Percentiles rank a stretch among this genome's conserved stretches.
These are phyloP conservation scores for Lepidochrysops patricia DNA, from an alignment of 2,888 invertebrate genomes.

Conservation along the genomic window DNA sequence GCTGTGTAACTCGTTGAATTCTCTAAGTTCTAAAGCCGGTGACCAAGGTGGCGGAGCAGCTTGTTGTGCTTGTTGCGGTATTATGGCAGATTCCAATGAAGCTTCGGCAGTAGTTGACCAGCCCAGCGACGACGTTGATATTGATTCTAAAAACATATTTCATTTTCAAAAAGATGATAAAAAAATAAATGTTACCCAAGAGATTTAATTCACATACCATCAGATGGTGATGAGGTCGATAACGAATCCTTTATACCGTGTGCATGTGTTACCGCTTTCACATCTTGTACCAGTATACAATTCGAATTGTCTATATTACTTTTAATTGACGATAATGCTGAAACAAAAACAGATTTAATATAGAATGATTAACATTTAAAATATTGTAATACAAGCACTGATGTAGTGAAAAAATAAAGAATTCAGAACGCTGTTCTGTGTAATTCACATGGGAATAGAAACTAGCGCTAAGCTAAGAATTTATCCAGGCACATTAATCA, in stretches of 20 bases:
- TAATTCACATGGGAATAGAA: not conserved
- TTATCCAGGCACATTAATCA: constrained; percentile 7
- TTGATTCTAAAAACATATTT: constrained; percentile 75
- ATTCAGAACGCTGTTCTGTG: not conserved
- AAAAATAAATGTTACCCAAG: not conserved
- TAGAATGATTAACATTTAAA: constrained; percentile 17
- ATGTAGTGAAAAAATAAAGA: not conserved
- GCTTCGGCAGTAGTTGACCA: constrained; percentile 72
- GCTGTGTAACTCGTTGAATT: constrained; percentile 88
- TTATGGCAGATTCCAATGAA: constrained; percentile 71
- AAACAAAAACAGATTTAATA: constrained; percentile 50
- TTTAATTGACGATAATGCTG: constrained; percentile 93
- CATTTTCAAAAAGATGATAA: not conserved
- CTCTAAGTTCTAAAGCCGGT: constrained; percentile 84
- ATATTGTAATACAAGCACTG: not conserved
- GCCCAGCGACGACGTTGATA: constrained; percentile 64
- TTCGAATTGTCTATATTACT: constrained; percentile 90
- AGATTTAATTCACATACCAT: constrained; percentile 39
- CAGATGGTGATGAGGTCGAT: constrained; percentile 67
- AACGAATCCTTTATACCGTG: constrained; percentile 85
- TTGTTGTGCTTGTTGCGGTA: constrained; percentile 81
- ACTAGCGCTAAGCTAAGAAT: constrained; percentile 3
- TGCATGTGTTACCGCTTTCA: constrained; percentile 90
- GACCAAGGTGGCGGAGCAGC: constrained; percentile 86
- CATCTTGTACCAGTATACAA: constrained; percentile 92